Evolutionary conservation across 2,113 vertebrate species (phyloP).

Genomic region (Propithecus coquereli): DNA sequence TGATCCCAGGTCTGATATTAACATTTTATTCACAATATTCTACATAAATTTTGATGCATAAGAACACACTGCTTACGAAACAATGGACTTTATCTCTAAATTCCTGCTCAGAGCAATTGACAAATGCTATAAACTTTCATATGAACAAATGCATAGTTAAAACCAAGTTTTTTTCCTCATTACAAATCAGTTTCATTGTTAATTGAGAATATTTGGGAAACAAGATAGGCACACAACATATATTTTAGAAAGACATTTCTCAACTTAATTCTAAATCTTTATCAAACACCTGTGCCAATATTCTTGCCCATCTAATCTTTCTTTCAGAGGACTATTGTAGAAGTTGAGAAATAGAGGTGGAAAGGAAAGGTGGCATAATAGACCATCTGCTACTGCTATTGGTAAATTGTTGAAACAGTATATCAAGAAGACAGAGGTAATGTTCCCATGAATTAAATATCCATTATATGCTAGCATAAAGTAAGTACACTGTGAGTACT

Average conservation of each 20-base stretch:
- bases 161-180: not conserved
- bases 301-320: not conserved
- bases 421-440: not conserved
- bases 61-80: not conserved
- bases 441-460: not conserved
- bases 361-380: not conserved
- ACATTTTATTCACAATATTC: not conserved
- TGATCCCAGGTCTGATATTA: not conserved
- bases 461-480: not conserved
- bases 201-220: not conserved
- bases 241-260: not conserved
- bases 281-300: not conserved
- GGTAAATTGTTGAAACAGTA: not conserved
- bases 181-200: not conserved
- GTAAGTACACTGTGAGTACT: not conserved
- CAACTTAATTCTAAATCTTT: not conserved
- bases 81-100: not conserved
- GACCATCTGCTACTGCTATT: not conserved
- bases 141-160: not conserved
- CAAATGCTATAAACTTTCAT: not conserved
- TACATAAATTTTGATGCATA: not conserved
- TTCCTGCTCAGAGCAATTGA: not conserved
- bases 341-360: not conserved
- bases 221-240: not conserved
- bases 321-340: not conserved